A percentile compares a stretch with the other conserved stretches of the same genome.
These are phyloP conservation scores for Hepsetus odoe DNA, from an alignment of 2,113 vertebrate species.

Conservation along the genomic window DNA sequence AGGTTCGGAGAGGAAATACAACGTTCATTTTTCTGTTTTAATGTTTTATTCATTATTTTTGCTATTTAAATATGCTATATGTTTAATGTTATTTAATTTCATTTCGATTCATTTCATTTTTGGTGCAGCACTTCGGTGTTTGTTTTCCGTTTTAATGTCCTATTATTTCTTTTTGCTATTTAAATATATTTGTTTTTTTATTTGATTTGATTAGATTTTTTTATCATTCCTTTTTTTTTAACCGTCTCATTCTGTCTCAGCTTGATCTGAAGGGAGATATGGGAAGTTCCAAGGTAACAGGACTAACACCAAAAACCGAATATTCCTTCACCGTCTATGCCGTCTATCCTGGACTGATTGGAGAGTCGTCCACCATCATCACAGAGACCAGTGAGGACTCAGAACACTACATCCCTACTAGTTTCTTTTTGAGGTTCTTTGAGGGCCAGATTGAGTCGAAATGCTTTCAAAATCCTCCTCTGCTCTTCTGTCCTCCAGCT, in stretches of 20 bases:
- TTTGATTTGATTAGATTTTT: not conserved
- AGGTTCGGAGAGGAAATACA: no score
- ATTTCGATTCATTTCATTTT: no score
- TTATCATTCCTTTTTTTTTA: not conserved
- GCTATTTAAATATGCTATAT: no score
- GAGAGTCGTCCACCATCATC: conserved; percentile 71
- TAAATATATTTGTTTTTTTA: not conserved
- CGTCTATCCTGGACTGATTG: conserved; percentile 71
- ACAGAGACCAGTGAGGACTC: conserved; percentile 78
- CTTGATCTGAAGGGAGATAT: conserved; percentile 78
- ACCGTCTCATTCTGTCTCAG: conserved; percentile 60
- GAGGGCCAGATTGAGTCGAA: not conserved
- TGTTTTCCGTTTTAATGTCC: no score
- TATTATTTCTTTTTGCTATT: no score
- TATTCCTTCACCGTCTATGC: conserved; percentile 80
- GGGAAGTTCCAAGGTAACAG: conserved; percentile 70
- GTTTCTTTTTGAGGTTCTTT: no score
- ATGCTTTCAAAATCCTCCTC: not conserved
- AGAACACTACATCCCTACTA: no score
- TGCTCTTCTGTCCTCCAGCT: conserved; percentile 63
- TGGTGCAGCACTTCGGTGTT: no score
- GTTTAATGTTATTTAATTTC: no score
- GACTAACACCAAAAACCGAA: conserved; percentile 77
- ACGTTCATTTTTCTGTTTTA: no score
- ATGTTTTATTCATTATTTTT: no score